Base-by-base conservation (phyloP, 2,797 vertebrate genomes). In the Takifugu ocellatus region DNA sequence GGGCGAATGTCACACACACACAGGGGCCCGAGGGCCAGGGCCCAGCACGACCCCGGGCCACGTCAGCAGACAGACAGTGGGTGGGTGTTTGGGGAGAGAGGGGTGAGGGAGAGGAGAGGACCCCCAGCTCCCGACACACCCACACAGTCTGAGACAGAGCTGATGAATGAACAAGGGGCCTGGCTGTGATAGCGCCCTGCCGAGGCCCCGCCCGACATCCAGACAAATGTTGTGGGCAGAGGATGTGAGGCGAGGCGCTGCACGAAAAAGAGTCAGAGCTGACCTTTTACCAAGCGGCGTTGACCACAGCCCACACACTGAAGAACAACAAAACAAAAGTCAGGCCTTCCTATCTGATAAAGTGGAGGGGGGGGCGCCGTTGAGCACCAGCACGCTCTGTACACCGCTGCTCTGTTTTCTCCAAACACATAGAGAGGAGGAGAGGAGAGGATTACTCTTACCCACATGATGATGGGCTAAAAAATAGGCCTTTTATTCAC, bases 381-480 rank as follows among this genome's bases (percentile, higher is more conserved):
- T 26, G 53, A 43, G 61, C 59, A 33, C 33, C 33, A 33, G 25
- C 57, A 59, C 48, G 7, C 48, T 4, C 24, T 5, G 36, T 16
- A 47, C 53, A 57, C 43, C 15, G 21, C 45, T 4, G 49, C 70
- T 82, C 62, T 80, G 76, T 78, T 87, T 84, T 68, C 75, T 74
- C 72, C 70, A 26, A 79, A 78, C 79, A 73, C 70, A 25, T 61
- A 72, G 6, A 57, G 69, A 85, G 69, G 68, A 81, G 77, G 66
- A 75, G 17, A 62, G 67, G 69, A 59, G 72, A 81, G 84, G 84
- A 88, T 85, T 78, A 86, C 72, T 21, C 59, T 76, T 74, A 65
- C 85, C 89, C 87, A 88, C 89, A 88, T 82, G 81, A 85, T 78
- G 86, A 87, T 60, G 80, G 77, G 65, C 74, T 78, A 74, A 86